Conservation (phyloP, 1,140 invertebrate species). For the Ruditapes philippinarum region DNA sequence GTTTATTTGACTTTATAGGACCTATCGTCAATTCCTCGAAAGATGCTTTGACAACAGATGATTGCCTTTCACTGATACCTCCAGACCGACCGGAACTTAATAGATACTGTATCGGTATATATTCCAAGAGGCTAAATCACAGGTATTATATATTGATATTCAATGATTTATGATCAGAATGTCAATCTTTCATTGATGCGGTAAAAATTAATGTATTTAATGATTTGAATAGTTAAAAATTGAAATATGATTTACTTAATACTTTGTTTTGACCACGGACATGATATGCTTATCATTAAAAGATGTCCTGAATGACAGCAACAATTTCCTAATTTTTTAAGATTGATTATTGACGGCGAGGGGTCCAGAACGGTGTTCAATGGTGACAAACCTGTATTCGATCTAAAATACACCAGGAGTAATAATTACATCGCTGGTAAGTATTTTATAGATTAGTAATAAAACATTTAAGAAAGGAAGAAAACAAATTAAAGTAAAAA, state of each 20-base stretch:
- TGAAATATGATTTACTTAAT: background rate
- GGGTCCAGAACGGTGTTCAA: slow-evolving; percentile 75
- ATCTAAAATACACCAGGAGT: slow-evolving; percentile 64
- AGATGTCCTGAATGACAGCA: background rate
- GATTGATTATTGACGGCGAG: slow-evolving; percentile 63
- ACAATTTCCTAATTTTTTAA: background rate
- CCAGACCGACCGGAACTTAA: slow-evolving; percentile 36
- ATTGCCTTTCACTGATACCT: slow-evolving; percentile 12
- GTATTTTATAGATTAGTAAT: no score
- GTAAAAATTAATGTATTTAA: background rate
- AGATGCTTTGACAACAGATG: background rate
- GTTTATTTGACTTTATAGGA: slow-evolving; percentile 11
- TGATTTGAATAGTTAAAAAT: no score
- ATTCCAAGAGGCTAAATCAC: slow-evolving; percentile 2
- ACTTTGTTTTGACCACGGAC: background rate
- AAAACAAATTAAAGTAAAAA: background rate
- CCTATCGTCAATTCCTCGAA: background rate
- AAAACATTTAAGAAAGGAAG: no score
- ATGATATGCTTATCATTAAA: no score
- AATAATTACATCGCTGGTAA: slow-evolving; percentile 70
- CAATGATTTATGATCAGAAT: background rate
- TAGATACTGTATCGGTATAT: slow-evolving; percentile 29
- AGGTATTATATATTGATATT: background rate
- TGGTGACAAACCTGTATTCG: slow-evolving; percentile 65
- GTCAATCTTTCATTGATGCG: background rate